A percentile compares a stretch with the other conserved stretches of the same genome.
Conservation (phyloP, 1,140 invertebrate species). For the Thaumetopoea pityocampa region DNA sequence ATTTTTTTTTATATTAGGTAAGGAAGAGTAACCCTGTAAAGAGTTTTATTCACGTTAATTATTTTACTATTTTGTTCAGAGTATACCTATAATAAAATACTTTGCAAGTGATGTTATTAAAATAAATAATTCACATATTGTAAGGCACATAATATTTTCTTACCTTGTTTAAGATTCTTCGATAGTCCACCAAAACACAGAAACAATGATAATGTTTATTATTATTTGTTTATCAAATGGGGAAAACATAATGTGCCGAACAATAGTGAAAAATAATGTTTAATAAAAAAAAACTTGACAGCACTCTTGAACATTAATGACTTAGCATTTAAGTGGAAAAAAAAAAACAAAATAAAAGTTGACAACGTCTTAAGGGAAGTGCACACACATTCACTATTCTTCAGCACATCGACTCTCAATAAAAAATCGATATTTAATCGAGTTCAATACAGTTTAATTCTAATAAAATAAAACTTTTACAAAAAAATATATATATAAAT, state of each 20-base stretch:
- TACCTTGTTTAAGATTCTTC: constrained; percentile 31
- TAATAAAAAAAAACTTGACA: constrained; percentile 34
- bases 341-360: constrained; percentile 17
- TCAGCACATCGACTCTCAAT: constrained; percentile 63
- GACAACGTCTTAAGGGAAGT: constrained; percentile 54
- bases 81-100: constrained; percentile 17
- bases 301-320: constrained; percentile 20
- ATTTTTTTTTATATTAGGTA: no score
- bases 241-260: constrained; percentile 80
- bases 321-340: constrained; percentile 11
- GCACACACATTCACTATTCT: constrained; percentile 74
- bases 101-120: constrained; percentile 1
- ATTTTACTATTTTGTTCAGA: no score
- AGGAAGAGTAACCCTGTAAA: no score
- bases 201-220: constrained; percentile 10
- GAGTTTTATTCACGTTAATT: no score
- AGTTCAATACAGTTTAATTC: constrained; percentile 39
- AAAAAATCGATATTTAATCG: constrained; percentile 25
- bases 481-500: constrained; percentile 24
- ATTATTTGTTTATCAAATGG: constrained; percentile 6
- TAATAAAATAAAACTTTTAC: constrained; percentile 24
- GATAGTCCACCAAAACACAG: constrained; percentile 6
- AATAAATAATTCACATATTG: constrained; percentile 26
- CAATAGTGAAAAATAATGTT: constrained; percentile 83
- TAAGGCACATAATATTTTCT: constrained; percentile 42